phyloP scores from a whole-genome alignment of 1,140 invertebrate species.

The Lineus longissimus region DNA sequence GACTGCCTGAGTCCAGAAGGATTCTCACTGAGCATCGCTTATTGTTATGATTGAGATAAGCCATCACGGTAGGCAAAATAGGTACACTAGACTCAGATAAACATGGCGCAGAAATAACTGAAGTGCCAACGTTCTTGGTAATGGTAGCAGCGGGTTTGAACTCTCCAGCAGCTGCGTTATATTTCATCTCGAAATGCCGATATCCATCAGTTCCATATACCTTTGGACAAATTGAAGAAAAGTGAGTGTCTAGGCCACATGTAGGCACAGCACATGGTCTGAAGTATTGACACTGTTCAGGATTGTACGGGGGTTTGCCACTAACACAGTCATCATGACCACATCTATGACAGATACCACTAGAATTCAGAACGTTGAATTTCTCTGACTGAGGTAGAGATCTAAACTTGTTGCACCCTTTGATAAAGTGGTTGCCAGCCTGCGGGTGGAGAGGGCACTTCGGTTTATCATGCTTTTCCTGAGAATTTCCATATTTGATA shows the following conservation, averaged over 20 bases:
- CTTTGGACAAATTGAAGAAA: neutral
- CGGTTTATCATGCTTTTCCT: neutral
- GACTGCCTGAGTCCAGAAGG: neutral
- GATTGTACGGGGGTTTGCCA: neutral
- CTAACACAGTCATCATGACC: neutral
- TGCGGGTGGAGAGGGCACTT: slow-evolving; percentile 5
- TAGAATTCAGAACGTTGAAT: neutral
- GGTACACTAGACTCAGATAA: no score
- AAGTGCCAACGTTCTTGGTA: neutral
- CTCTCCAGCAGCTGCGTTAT: neutral
- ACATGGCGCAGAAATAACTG: neutral
- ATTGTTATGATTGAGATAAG: neutral
- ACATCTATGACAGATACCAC: slow-evolving; percentile 3
- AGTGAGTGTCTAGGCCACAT: neutral
- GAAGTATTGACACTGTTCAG: neutral
- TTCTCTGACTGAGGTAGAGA: slow-evolving; percentile 3
- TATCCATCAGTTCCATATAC: slow-evolving; percentile 1
- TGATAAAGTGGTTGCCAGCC: neutral
- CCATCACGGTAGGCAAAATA: neutral
- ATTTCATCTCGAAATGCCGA: slow-evolving; percentile 1
- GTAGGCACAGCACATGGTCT: neutral
- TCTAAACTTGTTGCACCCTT: slow-evolving; percentile 2
- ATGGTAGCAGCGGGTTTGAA: neutral
- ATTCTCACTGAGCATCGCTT: neutral
- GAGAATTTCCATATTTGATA: neutral